These are phyloP conservation scores for Steinernema khuongi DNA, from an alignment of 1,140 invertebrate genomes.

Conservation along the genomic window DNA sequence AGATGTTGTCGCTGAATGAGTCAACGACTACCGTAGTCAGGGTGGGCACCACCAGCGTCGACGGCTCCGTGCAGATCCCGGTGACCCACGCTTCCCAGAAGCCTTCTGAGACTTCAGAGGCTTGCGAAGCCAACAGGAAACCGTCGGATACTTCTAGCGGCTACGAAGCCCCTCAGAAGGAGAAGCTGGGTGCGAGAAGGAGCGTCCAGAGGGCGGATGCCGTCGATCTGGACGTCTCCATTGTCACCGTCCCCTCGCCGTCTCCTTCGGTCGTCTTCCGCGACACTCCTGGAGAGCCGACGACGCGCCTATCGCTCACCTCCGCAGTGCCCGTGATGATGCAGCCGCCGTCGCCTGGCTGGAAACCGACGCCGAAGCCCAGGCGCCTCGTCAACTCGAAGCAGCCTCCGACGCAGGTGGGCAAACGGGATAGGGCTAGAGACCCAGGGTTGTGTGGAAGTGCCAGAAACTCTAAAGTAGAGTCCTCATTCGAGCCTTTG, in stretches of 20 bases:
- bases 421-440: background rate
- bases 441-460: background rate
- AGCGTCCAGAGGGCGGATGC: background rate
- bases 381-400: background rate
- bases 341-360: background rate
- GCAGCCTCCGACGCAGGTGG: background rate
- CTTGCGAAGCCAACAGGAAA: too few species aligned
- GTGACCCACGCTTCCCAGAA: background rate
- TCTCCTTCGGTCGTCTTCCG: background rate
- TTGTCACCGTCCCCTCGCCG: background rate
- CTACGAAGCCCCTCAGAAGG: background rate
- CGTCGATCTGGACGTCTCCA: background rate
- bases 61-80: background rate
- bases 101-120: background rate
- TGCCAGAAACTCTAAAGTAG: background rate
- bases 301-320: background rate
- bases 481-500: too few species aligned
- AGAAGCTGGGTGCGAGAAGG: background rate
- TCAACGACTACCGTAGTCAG: constrained; percentile 5
- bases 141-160: background rate
- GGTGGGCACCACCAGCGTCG: background rate
- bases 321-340: background rate
- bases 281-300: background rate
- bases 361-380: constrained; percentile 3
- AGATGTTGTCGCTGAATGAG: background rate